A percentile compares a stretch with the other conserved stretches of the same genome.
Evolutionary conservation across 2,797 vertebrate species (phyloP).

Genomic region (Crenuchus spilurus): DNA sequence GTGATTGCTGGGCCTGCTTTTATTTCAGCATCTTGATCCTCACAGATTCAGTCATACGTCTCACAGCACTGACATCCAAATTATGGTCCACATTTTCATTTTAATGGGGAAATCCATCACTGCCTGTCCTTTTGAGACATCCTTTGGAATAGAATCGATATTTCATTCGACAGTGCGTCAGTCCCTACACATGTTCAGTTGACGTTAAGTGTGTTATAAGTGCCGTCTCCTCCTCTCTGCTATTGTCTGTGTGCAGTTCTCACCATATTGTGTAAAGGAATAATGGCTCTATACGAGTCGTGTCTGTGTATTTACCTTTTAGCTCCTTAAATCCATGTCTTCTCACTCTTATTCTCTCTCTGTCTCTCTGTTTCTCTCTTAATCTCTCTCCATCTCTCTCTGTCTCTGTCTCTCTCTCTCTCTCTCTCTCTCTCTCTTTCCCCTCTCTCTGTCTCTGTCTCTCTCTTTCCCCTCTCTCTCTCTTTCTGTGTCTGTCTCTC

Average conservation of each 20-base stretch:
- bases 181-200: neutral
- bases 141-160: neutral
- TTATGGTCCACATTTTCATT: neutral
- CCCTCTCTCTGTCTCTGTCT: too few species aligned
- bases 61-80: neutral
- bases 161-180: neutral
- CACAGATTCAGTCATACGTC: neutral
- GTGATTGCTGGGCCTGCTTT: neutral
- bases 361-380: too few species aligned
- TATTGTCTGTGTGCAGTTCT: neutral
- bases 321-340: neutral
- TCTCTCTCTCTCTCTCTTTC: too few species aligned
- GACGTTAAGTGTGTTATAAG: too few species aligned
- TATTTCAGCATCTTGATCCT: neutral
- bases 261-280: too few species aligned
- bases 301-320: too few species aligned
- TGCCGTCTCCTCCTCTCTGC: neutral
- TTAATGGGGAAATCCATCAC: neutral
- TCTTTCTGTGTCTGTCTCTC: neutral
- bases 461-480: accelerated
- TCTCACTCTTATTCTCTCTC: neutral
- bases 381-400: neutral
- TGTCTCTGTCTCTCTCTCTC: neutral
- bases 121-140: neutral
- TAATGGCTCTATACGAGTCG: neutral